phyloP scores from a whole-genome alignment of 2,797 vertebrate species.

The Megaceryle alcyon region DNA sequence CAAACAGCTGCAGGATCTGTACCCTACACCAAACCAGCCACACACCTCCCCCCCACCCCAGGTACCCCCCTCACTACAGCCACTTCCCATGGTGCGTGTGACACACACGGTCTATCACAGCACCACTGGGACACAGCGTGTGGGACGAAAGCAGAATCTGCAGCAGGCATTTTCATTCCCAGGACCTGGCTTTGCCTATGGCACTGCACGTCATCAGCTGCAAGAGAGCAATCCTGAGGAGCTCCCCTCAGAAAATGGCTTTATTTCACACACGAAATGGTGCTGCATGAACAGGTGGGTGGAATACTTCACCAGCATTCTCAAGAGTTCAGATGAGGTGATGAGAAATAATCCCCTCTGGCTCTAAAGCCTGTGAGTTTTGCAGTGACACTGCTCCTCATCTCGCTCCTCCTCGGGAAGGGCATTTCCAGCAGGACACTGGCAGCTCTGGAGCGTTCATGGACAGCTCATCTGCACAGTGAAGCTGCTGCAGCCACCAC shows the following conservation, averaged over 20 bases:
- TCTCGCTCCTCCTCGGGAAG: background rate
- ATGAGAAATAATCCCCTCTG: background rate
- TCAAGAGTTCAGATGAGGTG: background rate
- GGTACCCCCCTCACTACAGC: background rate
- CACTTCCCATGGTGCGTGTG: too few relatives aligned
- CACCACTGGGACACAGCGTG: background rate
- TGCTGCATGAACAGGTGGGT: background rate
- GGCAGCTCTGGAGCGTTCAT: background rate
- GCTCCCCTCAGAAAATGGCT: background rate
- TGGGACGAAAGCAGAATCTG: background rate
- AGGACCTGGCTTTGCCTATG: rapidly evolving
- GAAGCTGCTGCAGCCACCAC: background rate
- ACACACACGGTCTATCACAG: background rate
- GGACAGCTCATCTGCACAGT: background rate
- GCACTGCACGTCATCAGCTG: rapidly evolving
- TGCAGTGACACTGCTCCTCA: background rate
- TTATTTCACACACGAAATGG: background rate
- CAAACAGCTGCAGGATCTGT: background rate
- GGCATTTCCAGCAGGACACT: background rate
- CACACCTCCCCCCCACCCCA: too few relatives aligned
- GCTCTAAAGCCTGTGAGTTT: background rate
- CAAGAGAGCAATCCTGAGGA: rapidly evolving
- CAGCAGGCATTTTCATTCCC: background rate
- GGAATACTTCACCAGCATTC: background rate
- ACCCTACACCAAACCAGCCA: background rate